Conservation (phyloP, 2,888 invertebrate genomes). For the Perithous albicinctus region DNA sequence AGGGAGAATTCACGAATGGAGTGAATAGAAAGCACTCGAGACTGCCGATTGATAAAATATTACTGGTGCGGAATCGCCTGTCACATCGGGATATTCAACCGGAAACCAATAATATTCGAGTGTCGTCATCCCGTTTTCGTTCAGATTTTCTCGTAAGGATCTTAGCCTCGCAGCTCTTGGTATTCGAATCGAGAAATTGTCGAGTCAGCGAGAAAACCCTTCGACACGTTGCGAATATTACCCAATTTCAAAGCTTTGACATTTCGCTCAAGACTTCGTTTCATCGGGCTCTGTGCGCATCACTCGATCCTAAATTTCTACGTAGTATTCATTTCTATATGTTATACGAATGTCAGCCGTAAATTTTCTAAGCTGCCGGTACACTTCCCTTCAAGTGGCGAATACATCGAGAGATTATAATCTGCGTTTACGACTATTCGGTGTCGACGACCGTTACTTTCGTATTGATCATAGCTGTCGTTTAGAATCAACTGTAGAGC, state of each 20-base stretch:
- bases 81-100: slow-evolving; percentile 18
- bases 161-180: slow-evolving; percentile 26
- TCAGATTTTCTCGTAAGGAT: slow-evolving; percentile 18
- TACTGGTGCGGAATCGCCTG: slow-evolving; percentile 25
- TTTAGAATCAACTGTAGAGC: slow-evolving; percentile 5
- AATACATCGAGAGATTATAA: slow-evolving; percentile 20
- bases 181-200: slow-evolving; percentile 27
- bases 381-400: slow-evolving; percentile 29
- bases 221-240: slow-evolving; percentile 32
- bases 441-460: slow-evolving; percentile 26
- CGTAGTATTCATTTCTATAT: slow-evolving; percentile 47
- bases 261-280: slow-evolving; percentile 44
- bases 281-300: slow-evolving; percentile 15
- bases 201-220: slow-evolving; percentile 45
- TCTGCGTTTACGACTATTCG: slow-evolving; percentile 36
- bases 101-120: slow-evolving; percentile 43
- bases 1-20: neutral
- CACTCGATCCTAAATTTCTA: slow-evolving; percentile 23
- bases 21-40: neutral
- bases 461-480: slow-evolving; percentile 18
- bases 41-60: neutral
- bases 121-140: slow-evolving; percentile 34
- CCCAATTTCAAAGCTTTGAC: slow-evolving; percentile 29
- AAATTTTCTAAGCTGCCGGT: slow-evolving; percentile 26
- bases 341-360: slow-evolving; percentile 43